Base-by-base conservation (phyloP, 1,140 invertebrate species). In the Drosophila equinoxialis region DNA sequence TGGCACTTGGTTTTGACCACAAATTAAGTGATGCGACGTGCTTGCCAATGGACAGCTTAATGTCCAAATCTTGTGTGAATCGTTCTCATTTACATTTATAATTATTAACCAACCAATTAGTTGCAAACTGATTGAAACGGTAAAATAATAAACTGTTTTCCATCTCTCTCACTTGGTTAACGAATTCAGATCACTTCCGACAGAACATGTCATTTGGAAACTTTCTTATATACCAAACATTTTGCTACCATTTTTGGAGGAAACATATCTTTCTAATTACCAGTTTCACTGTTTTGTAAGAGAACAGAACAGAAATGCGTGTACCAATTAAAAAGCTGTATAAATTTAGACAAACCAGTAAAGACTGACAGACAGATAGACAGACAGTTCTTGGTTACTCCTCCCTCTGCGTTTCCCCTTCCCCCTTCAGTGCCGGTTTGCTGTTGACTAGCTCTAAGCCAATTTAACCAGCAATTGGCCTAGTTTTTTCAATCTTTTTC, bases 1-100 rank as follows among this genome's bases (percentile, higher is more conserved):
- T 30, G 42, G 39, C 62, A 64, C 26, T 42, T 64, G 20, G 13
- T 11, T 17, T 45, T 45, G 60, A 45, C 60, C 60, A 45, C 62
- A 48, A 63, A 64, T 51, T 33, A 65, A 55, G 67, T 79, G 74
- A 54, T 63, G 65, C 42, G 58, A 79, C 77, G 74, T 79, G 77
- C 42, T 5, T 39, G 54, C 58, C 55, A 58, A 58, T 5, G 35
- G 30, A 13, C 30, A 35, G 2, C 26, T 35, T 33, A n/a, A 33
- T 35, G 45, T 23, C 17, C 23, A 51, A 51, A 23, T 48, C 14
- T 17, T 20, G 17, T 45, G 6, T 45, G 6, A 17, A 17, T 17
- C 14, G 14, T 51, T 51, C 8, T 20, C 45, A 51, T 51, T 51
- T 51, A 51, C 45, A 51, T 51, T 51, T n/a, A 51, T 51, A 51